Evolutionary conservation across 2,888 invertebrate genomes (phyloP).

Genomic region (Cephonodes hylas): DNA sequence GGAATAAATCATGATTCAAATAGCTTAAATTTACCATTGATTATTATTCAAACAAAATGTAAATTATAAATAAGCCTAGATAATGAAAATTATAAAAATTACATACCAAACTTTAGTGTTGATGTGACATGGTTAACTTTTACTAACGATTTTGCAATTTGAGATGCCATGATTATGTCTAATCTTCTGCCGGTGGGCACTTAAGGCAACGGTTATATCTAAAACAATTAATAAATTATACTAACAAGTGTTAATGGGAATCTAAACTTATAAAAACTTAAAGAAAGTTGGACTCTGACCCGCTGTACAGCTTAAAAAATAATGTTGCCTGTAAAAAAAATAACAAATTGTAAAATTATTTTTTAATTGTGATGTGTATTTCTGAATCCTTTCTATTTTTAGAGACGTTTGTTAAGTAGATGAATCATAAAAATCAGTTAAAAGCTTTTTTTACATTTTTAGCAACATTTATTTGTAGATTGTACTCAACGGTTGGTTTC

Average conservation of each 20-base stretch:
- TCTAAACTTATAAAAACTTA: slow-evolving; percentile 48
- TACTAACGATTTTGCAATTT: slow-evolving; percentile 67
- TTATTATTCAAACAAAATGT: background rate
- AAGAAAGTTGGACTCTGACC: slow-evolving; percentile 77
- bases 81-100: slow-evolving; percentile 19
- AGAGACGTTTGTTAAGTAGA: too few relatives aligned
- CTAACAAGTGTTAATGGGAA: slow-evolving; percentile 33
- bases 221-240: slow-evolving; percentile 36
- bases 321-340: background rate
- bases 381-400: too few relatives aligned
- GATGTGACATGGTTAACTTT: slow-evolving; percentile 64
- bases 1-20: background rate
- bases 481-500: too few relatives aligned
- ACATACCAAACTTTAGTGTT: slow-evolving; percentile 69
- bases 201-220: slow-evolving; percentile 34
- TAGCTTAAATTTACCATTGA: background rate
- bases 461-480: too few relatives aligned
- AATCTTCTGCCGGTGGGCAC: slow-evolving; percentile 31
- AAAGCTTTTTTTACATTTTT: too few relatives aligned
- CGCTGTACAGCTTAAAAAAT: slow-evolving; percentile 31
- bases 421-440: too few relatives aligned
- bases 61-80: background rate
- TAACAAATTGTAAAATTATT: background rate
- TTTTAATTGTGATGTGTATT: too few relatives aligned
- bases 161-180: slow-evolving; percentile 63